Evolutionary conservation across 2,888 invertebrate species (phyloP), one percentile per base, ranked within the genome.

Genomic region (Autographa gamma): DNA sequence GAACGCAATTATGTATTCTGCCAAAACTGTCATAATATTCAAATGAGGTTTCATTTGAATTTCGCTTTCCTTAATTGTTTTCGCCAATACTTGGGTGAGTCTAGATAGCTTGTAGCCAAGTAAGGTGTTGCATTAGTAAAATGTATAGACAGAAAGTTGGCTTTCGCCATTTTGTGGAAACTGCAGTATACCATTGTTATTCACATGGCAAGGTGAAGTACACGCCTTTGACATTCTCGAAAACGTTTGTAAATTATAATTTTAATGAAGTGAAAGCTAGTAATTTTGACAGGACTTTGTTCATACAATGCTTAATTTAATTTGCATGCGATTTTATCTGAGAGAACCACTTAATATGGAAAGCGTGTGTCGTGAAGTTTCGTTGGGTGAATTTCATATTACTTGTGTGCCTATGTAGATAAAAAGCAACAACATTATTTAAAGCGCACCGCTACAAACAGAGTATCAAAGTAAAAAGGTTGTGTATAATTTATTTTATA

Each of bases 121-220:
- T 77, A 69, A 72, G 73, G 74, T 66, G 68, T 76, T 69, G 68
- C 82, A 86, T 87, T 80, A 83, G 82, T 85, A 85, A 87, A 84
- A 85, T 73, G 66, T 38, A 56, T 61, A 63, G 73, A 63, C 81
- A 71, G 89, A 90, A 90, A 90, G 90, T 81, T 25, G 52, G 82
- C 89, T 90, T 90, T 90, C 89, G 77, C 87, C 80, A 75, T 87
- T 88, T 89, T 89, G 82, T 88, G 89, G 86, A 89, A 90, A 89
- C 85, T 65, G 70, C 74, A 48, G 43, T 25, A 56, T 38, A 72
- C 71, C 64, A 87, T 87, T 89, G 83, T 77, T 73, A 89, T 88
- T 88, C 89, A 67, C 68, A 64, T 38, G 69, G 79, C 73, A 79
- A 63, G 58, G 54, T 58, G 16, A 52, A 62, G 60, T 73, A 60